Percentiles rank a stretch among this genome's conserved stretches.
These are phyloP conservation scores for Chroicocephalus ridibundus DNA, from an alignment of 2,113 vertebrate species.

Conservation along the genomic window DNA sequence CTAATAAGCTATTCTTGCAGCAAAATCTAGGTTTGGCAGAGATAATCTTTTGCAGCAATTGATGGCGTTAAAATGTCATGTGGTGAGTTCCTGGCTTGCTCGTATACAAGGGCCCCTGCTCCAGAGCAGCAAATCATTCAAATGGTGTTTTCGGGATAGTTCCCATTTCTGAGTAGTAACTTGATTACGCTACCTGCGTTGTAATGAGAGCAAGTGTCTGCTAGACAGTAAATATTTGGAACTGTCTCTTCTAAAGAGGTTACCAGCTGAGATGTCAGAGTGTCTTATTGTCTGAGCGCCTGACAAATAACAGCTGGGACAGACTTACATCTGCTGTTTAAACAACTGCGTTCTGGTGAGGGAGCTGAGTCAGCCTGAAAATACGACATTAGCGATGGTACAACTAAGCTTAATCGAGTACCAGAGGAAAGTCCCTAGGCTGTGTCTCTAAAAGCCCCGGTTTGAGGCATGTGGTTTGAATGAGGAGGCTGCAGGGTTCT, in stretches of 20 bases:
- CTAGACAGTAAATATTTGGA: slow-evolving; percentile 66
- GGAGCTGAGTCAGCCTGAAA: slow-evolving; percentile 14
- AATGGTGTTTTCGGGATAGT: neutral
- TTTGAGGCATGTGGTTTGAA: neutral
- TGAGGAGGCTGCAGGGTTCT: neutral
- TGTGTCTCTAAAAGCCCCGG: neutral
- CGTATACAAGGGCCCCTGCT: neutral
- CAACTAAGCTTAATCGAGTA: neutral
- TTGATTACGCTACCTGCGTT: slow-evolving; percentile 33
- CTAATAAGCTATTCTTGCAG: neutral
- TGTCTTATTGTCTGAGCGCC: slow-evolving; percentile 12
- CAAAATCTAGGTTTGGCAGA: neutral
- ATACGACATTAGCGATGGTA: neutral
- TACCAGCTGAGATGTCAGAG: slow-evolving; percentile 55
- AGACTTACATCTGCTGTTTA: slow-evolving; percentile 53
- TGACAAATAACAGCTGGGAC: slow-evolving; percentile 59
- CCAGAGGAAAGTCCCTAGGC: neutral
- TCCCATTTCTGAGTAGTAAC: slow-evolving; percentile 31
- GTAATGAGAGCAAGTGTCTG: slow-evolving; percentile 46
- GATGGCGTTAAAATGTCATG: neutral
- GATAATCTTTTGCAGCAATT: neutral
- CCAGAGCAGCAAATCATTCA: neutral
- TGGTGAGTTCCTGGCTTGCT: neutral
- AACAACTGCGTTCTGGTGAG: slow-evolving; percentile 39
- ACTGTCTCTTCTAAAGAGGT: slow-evolving; percentile 39